A percentile compares a stretch with the other conserved stretches of the same genome.
These are phyloP conservation scores for Channa striata DNA, from an alignment of 2,797 vertebrate species.

Conservation along the genomic window DNA sequence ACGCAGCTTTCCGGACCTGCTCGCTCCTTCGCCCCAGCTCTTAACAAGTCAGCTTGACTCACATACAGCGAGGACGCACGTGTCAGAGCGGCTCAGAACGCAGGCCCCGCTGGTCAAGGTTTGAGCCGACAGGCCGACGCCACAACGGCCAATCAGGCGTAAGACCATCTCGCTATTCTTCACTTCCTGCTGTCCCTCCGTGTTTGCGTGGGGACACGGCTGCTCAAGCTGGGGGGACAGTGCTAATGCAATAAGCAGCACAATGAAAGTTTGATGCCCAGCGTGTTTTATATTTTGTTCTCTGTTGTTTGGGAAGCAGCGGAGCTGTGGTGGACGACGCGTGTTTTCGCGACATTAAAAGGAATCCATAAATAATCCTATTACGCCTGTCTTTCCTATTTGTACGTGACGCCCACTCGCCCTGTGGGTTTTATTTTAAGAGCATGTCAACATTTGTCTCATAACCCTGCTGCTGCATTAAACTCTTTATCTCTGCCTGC, in stretches of 20 bases:
- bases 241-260: slow-evolving; percentile 65
- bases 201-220: slow-evolving; percentile 43
- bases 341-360: slow-evolving; percentile 72
- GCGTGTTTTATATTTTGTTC: slow-evolving; percentile 63
- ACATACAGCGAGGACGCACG: slow-evolving; percentile 68
- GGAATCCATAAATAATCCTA: slow-evolving; percentile 72
- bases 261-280: slow-evolving; percentile 77
- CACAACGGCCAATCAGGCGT: slow-evolving; percentile 75
- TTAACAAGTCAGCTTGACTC: slow-evolving; percentile 86
- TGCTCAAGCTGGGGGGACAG: slow-evolving; percentile 11
- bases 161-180: slow-evolving; percentile 54
- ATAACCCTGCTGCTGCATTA: slow-evolving; percentile 42
- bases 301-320: slow-evolving; percentile 49
- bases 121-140: slow-evolving; percentile 72
- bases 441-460: slow-evolving; percentile 51
- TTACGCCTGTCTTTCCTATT: slow-evolving; percentile 62
- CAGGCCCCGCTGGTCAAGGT: slow-evolving; percentile 80
- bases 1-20: slow-evolving; percentile 59
- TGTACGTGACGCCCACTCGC: slow-evolving; percentile 47
- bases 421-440: slow-evolving; percentile 54
- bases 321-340: slow-evolving; percentile 49
- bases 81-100: slow-evolving; percentile 79
- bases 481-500: slow-evolving; percentile 17
- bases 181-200: slow-evolving; percentile 71
- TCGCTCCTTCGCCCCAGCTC: slow-evolving; percentile 72